Evolutionary conservation across 2,797 vertebrate species (phyloP), one percentile per base, ranked within the genome.

Genomic region (Smutsia temminckii): DNA sequence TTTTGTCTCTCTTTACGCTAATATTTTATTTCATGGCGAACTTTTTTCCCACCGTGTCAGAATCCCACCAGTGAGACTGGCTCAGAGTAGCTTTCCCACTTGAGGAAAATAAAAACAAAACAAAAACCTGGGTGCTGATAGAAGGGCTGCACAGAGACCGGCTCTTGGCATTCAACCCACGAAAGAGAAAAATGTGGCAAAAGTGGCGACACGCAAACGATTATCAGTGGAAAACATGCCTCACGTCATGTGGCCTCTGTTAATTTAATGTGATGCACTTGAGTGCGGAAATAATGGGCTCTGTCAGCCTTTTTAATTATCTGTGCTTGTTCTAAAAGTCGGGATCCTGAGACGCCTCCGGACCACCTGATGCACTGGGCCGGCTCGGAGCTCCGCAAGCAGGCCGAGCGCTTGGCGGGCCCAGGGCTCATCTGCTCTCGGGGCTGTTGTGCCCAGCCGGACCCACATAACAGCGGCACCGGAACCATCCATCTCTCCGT

Each of bases 1-100:
- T 87, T 95, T 86, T 93, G 17, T 95, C 40, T 80, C 10, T 64
- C 40, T 95, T 87, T 77, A 80, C 74, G 66, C 77, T 94, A 63
- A 68, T 84, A n/a, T 71, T 93, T 92, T 79, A 53, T 64, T 92
- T 97, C 64, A 59, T 75, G 69, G 79, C 46, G 53, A 78, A 17
- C 71, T 86, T 93, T 63, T 96, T 97, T 97, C 83, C 84, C 55
- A 89, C 69, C 40, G 61, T 6, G 46, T 72, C 85, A 84, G 68
- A 94, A 53, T 83, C 92, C 51, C 55, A 85, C 66, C 71, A 94
- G 74, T 95, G 95, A 97, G 92, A 97, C 95, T 72, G 75, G 89
- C 85, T 96, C 63, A 85, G 89, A 96, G 96, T 97, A 95, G 68
- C 51, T 93, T 96, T 96, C 85, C 79, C 92, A 94, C 57, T 95